Evolutionary conservation across 2,113 vertebrate genomes (phyloP), one percentile per base, ranked within the genome.

Genomic region (Eretmochelys imbricata): DNA sequence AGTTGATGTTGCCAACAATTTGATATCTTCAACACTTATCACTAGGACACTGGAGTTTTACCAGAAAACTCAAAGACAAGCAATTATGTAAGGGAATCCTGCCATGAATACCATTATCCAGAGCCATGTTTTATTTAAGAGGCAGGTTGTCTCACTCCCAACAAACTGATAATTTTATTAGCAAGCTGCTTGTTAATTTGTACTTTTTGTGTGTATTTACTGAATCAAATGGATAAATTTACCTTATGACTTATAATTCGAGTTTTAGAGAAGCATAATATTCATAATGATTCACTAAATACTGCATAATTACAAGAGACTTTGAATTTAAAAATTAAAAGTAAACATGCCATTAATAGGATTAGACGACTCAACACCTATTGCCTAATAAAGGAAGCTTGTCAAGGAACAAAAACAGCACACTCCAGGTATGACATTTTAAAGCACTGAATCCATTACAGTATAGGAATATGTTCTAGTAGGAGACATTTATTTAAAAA

Each of bases 301-400:
- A 83, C 42, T 91, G 51, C 84, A 75, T 78, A 92, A 94, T 94
- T 90, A 93, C 82, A 91, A 80, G 96, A 89, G 88, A 80, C 35
- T 90, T 89, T 49, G 38, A 94, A 96, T 93, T 97, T 94, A 94
- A 96, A 96, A 95, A 95, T 94, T 91, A 94, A 57, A 57, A 54
- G 50, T 81, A 25, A 81, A 93, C 85, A 90, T 88, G 83, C 83
- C 96, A 96, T 94, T 95, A 97, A 96, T 94, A 97, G 80, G 87
- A 93, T 94, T n/a, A 97, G 90, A 90, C 79, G 86, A 90, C 46
- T 93, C 85, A 90, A 92, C 91, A 97, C 85, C 94, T 95, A 95
- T 42, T 89, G 87, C 95, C 89, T 96, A 94, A 95, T 93, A 96
- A 91, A 93, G 83, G 53, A 93, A 95, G 51, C 24, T 29, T 85